Evolutionary conservation across 2,888 invertebrate species (phyloP), one percentile per base, ranked within the genome.

Genomic region (Epinotia brunnichana): DNA sequence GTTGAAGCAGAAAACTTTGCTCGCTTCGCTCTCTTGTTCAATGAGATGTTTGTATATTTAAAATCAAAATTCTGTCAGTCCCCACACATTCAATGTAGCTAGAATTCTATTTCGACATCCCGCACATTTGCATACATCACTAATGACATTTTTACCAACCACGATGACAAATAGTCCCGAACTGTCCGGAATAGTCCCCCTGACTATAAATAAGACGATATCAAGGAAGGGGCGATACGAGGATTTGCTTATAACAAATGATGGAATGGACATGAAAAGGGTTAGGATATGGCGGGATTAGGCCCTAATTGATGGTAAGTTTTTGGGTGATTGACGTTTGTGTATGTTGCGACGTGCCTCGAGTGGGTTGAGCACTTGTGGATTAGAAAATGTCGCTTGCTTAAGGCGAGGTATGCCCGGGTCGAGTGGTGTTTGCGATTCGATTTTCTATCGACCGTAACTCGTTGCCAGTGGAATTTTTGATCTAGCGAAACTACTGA

Each of bases 151-250:
- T 75, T 76, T 74, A 67, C 69, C 66, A 70, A 62, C 63, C 70
- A 69, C 90, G 89, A 91, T 93, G 92, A 93, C 90, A 92, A 93
- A 93, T 92, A 87, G 92, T 91, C 82, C 78, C 82, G 84, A 80
- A 87, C 89, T 87, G 83, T 85, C 85, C 83, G 82, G 80, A 80
- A 87, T 87, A 89, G 90, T 88, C 92, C 83, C 90, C 91, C 88
- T 90, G 90, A 91, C 92, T 90, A 92, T 92, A 91, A 91, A 92
- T 90, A 91, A 90, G 87, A 88, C 76, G 85, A 90, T 90, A 92
- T 88, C 87, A 88, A 88, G 90, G 88, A 90, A 87, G 81, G 77
- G 70, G 77, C 78, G 76, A 79, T 77, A 79, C 80, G 83, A 79
- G 90, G 89, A 87, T 91, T 90, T 87, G 80, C 84, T 81, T 81